phyloP scores from a whole-genome alignment of 1,140 invertebrate genomes.

The Drosophila neocordata region DNA sequence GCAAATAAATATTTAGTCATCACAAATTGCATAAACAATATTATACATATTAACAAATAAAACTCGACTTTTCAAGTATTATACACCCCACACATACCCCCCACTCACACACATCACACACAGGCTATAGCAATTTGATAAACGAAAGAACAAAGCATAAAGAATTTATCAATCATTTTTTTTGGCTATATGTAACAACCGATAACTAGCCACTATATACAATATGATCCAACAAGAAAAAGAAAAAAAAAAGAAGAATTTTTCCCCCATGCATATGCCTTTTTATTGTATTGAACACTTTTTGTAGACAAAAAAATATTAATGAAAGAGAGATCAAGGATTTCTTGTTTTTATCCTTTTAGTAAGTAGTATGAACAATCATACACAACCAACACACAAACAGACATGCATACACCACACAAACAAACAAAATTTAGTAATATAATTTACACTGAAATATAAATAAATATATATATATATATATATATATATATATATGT shows the following conservation, averaged over 20 bases:
- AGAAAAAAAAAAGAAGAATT: constrained; percentile 26
- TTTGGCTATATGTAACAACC: background rate
- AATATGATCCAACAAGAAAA: background rate
- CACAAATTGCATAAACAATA: constrained; percentile 27
- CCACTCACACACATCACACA: background rate
- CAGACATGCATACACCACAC: constrained; percentile 23
- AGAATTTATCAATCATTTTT: background rate
- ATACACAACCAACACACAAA: constrained; percentile 35
- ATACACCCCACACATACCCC: constrained; percentile 23
- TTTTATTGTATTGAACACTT: constrained; percentile 42
- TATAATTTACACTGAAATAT: constrained; percentile 75
- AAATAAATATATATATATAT: constrained; percentile 42
- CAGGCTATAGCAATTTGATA: constrained; percentile 23
- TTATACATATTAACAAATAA: background rate
- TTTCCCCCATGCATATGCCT: constrained; percentile 42
- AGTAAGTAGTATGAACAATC: constrained; percentile 2
- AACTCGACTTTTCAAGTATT: constrained; percentile 45
- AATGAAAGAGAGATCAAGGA: background rate
- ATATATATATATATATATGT: constrained; percentile 56
- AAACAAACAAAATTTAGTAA: constrained; percentile 60
- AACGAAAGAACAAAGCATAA: background rate
- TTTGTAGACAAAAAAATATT: constrained; percentile 46
- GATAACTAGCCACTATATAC: constrained; percentile 7
- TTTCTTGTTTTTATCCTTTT: constrained; percentile 19
- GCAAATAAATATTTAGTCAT: constrained; percentile 49